A percentile compares a stretch with the other conserved stretches of the same genome.
These are phyloP conservation scores for Brevimyrus niger DNA, from an alignment of 2,113 vertebrate genomes.

Conservation along the genomic window DNA sequence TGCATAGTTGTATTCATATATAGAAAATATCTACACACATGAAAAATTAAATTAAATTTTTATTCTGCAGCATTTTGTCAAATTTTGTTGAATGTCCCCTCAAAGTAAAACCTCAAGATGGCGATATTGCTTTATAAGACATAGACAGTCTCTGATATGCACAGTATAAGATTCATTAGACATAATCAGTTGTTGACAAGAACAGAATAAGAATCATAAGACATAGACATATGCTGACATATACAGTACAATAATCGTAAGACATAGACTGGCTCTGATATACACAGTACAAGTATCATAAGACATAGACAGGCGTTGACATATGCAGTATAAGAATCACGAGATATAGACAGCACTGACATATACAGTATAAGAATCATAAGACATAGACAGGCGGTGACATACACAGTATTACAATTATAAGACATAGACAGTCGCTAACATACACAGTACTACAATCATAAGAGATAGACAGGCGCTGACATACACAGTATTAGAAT, in stretches of 20 bases:
- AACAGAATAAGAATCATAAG: not conserved
- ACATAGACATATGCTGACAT: not conserved
- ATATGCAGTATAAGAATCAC: not conserved
- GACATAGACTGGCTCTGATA: not conserved
- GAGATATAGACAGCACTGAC: not conserved
- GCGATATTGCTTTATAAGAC: not conserved
- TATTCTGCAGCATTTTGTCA: not conserved
- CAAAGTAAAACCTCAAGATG: conserved; percentile 1
- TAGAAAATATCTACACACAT: not conserved
- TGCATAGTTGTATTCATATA: not conserved
- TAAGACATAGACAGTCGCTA: too few relatives aligned
- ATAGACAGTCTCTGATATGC: not conserved
- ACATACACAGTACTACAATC: not conserved
- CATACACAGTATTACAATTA: too few relatives aligned
- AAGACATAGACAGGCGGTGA: not conserved
- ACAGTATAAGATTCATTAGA: not conserved
- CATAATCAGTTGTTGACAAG: not conserved
- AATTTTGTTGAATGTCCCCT: not conserved
- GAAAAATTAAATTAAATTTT: not conserved
- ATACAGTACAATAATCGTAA: not conserved
- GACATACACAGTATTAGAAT: not conserved
- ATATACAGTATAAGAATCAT: not conserved
- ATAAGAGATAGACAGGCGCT: rapidly evolving
- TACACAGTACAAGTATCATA: not conserved
- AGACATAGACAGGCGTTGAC: not conserved